Percentiles rank a stretch among this genome's conserved stretches.
Evolutionary conservation across 1,140 invertebrate genomes (phyloP).

Genomic region (Lepeophtheirus salmonis): DNA sequence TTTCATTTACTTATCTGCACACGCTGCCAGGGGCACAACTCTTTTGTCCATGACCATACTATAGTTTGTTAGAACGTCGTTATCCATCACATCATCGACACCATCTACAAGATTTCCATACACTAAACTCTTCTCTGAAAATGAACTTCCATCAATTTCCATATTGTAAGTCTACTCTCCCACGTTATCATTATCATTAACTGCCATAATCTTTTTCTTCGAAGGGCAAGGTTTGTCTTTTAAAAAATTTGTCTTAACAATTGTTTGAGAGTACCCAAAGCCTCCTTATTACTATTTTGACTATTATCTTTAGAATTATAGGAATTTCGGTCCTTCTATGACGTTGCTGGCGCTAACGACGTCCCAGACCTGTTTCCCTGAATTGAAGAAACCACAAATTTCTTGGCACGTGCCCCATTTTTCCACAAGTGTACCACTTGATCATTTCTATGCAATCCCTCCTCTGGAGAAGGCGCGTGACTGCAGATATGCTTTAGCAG

Average conservation of each 20-base stretch:
- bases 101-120: not conserved
- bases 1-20: not conserved
- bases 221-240: not conserved
- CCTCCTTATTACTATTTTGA: not conserved
- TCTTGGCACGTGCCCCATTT: no score
- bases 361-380: no score
- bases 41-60: not conserved
- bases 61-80: not conserved
- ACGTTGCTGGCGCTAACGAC: no score
- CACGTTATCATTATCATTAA: not conserved
- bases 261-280: not conserved
- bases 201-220: not conserved
- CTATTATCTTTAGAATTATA: no score
- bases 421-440: no score
- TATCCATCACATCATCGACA: not conserved
- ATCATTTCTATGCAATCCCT: no score
- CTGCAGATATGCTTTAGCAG: no score
- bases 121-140: not conserved
- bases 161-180: not conserved
- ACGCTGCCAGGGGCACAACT: not conserved
- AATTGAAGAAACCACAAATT: no score
- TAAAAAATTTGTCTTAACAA: not conserved
- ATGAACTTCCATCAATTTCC: not conserved
- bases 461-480: no score
- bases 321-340: no score